Base-by-base conservation (phyloP, 2,113 vertebrate genomes). In the Hippocampus comes region DNA sequence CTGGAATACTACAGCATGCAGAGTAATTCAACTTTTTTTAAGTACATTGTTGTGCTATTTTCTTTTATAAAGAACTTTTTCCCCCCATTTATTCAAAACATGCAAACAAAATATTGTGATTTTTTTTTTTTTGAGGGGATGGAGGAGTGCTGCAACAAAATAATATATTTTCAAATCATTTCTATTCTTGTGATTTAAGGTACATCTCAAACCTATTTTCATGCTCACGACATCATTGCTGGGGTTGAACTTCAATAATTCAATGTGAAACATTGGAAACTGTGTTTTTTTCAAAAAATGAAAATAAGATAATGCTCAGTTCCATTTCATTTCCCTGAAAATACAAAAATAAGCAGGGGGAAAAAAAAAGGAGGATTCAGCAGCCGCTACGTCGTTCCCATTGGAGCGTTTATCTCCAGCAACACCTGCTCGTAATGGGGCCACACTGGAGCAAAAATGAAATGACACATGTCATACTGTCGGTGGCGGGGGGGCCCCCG, bases 401-500 rank as follows among this genome's bases (percentile, higher is more conserved):
- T 48, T 66, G 14, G 42, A 27, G 42, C 64, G 18, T 43, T 66
- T 66, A 66, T 66, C 63, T 66, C n/a, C 41, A 17, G 43, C 20
- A 66, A 27, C 43, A 48, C 12, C 64, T 66, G 64, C 64, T 66
- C 48, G 42, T 66, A 48, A 66, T 23, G 43, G 23, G 42, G n/a
- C 43, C 41, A 66, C 64, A 48, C n/a, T 23, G 64, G 6, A 66
- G 64, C 43, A 66, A 15, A 48, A 66, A 46, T 67, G 78, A 84
- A 84, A 82, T 71, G 71, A 67, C 76, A 79, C 75, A 80, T 88
- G 87, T 87, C 80, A 90, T 87, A 82, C 82, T 14, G 59, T 61
- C 59, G 18, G 27, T 9, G 27, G 59, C 9, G 56, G 23, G 23
- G n/a, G 23, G 59, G 2, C 15, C 23, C n/a, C 23, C 17, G 4